Evolutionary conservation across 2,113 vertebrate species (phyloP), one percentile per base, ranked within the genome.

Genomic region (Numida meleagris): DNA sequence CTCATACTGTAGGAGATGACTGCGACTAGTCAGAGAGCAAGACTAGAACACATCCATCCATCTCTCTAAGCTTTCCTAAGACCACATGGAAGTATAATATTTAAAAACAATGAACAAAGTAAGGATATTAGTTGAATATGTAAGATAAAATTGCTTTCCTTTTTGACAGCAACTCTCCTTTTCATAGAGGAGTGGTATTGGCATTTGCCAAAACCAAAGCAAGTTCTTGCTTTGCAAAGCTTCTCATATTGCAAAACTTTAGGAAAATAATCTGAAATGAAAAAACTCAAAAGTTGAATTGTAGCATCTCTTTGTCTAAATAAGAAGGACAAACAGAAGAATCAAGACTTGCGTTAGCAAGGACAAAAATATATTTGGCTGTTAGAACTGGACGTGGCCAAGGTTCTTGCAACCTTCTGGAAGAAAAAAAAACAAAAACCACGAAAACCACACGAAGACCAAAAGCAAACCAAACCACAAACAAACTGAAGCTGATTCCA

Each of bases 191-290:
- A n/a, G 31, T 3, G 8, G 23, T 79, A 45, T 27, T 76, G 4
- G 17, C 93, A 55, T 67, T 87, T 88, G 42, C 62, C 76, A 82
- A 79, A 93, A 46, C 29, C 34, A 14, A 34, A 67, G 25, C 73
- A n/a, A n/a, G 25, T 17, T 93, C 70, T 84, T 91, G 66, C 25
- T 79, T 87, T 58, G 58, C 1, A 4, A 79, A 84, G 55, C 70
- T 42, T 61, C 4, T 94, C 50, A 51, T 62, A 63, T 13, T 61
- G 38, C 29, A 45, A 67, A 68, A 91, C 34, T 76, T 85, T 40
- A 76, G 86, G 38, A 53, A 96, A 86, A 17, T 34, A 27, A 90
- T 82, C 94, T 88, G 85, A 76, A 92, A 70, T 29, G 4, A 76
- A 89, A 10, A 81, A 73, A 42, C 25, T 63, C 8, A 34, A 76